Evolutionary conservation across 2,113 vertebrate species (phyloP), one percentile per base, ranked within the genome.

Genomic region (Myiozetetes cayanensis): DNA sequence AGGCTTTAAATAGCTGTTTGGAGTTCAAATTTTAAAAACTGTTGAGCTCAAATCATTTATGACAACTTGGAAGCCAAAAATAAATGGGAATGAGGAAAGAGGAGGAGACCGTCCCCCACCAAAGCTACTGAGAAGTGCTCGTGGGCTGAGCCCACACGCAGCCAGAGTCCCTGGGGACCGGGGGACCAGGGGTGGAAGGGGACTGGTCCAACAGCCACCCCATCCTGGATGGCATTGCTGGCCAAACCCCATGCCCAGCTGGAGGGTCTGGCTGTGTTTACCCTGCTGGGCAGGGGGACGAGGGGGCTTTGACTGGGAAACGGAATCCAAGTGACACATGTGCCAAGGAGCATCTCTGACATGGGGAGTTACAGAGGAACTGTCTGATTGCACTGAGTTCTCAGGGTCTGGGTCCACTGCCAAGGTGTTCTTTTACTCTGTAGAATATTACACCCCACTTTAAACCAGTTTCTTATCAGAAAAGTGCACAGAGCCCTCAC

Each of bases 31-130:
- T 91, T 93, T 91, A 59, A 96, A 92, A 92, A 93, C 78, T 66
- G 80, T 91, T 56, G 93, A 95, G 90, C 87, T 95, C 91, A 91
- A 87, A 96, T 96, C 87, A 87, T 68, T 95, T 92, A 33, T 91
- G 96, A 95, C 97, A 96, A 94, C 93, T 90, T 33, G 55, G 61
- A 59, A 96, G 87, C 79, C 94, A 94, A 90, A 95, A 96, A 96
- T 95, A 97, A 89, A 76, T 15, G 95, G 74, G 92, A 46, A 75
- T 25, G 89, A 83, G 79, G 87, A n/a, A 82, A 79, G 63, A 77
- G 86, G 80, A 92, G 85, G 87, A 79, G 71, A 72, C 23, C 5
- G 4, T 46, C 58, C 47, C 31, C 76, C 44, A 6, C 11, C 1
- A 0, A 2, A 53, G 81, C 47, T 13, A 3, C 35, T 0, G 2